These are phyloP conservation scores for Enteromius unitaeniatus DNA, from an alignment of 2,797 vertebrate genomes.

Conservation along the genomic window DNA sequence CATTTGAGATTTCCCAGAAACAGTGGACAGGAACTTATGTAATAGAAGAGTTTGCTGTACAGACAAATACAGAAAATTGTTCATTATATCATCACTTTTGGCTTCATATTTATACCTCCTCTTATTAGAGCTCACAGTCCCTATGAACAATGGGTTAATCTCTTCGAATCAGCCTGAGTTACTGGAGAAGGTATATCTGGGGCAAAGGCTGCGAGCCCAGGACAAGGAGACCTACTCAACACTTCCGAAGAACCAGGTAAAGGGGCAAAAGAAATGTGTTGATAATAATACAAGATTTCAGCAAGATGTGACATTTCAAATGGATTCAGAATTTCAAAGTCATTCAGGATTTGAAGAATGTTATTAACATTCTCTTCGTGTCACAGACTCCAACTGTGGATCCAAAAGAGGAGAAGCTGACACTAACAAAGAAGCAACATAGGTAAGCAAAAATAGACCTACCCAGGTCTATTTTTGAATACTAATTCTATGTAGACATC, in stretches of 20 bases:
- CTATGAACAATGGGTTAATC: conserved; percentile 22
- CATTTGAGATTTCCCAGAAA: background rate
- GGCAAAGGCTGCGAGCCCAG: background rate
- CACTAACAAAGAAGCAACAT: conserved; percentile 74
- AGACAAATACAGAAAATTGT: background rate
- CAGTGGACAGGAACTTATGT: too few species aligned
- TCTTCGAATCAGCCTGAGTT: conserved; percentile 25
- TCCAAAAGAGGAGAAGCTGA: conserved; percentile 71
- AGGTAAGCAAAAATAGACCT: conserved; percentile 65
- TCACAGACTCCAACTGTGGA: conserved; percentile 69
- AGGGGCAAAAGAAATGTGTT: conserved; percentile 13
- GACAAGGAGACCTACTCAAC: conserved; percentile 28
- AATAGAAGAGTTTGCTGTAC: background rate
- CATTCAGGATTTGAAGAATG: background rate
- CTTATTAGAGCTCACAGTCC: conserved; percentile 32
- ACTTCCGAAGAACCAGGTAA: conserved; percentile 1
- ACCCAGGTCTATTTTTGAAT: background rate
- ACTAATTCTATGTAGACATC: background rate
- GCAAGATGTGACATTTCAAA: background rate
- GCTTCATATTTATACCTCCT: background rate
- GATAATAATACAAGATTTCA: background rate
- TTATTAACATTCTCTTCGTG: background rate
- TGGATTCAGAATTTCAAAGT: background rate
- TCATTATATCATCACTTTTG: background rate
- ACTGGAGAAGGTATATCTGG: background rate